Evolutionary conservation across 2,113 vertebrate species (phyloP).

Genomic region (Catharus minimus): DNA sequence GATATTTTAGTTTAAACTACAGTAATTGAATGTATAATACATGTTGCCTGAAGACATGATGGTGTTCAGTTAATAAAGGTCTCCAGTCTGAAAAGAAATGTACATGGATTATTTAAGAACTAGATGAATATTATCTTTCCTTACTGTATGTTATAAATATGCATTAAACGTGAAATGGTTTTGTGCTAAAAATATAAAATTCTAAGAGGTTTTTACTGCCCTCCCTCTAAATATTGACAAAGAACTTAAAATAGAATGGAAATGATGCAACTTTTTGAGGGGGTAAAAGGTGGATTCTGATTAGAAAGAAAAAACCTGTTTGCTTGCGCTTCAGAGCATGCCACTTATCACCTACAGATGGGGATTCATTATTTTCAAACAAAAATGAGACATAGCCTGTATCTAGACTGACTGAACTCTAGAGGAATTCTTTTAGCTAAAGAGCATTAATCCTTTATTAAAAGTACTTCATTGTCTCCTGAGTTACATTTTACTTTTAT

Average conservation of each 20-base stretch:
- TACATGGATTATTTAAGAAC: slow-evolving; percentile 59
- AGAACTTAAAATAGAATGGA: not conserved
- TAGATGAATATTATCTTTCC: not conserved
- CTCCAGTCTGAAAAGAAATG: slow-evolving; percentile 13
- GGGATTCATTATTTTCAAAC: not conserved
- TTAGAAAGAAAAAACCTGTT: fast-evolving
- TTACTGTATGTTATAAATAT: not conserved
- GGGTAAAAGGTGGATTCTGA: not conserved
- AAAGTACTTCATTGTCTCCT: not conserved
- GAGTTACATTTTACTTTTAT: not conserved
- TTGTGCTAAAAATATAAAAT: not conserved
- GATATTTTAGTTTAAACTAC: slow-evolving; percentile 46
- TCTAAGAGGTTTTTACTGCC: not conserved
- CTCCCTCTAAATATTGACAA: not conserved
- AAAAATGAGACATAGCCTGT: not conserved
- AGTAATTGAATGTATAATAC: slow-evolving; percentile 50
- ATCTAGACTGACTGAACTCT: not conserved
- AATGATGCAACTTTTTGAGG: fast-evolving
- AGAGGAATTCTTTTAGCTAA: not conserved
- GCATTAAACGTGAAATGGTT: not conserved
- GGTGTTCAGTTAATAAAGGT: slow-evolving; percentile 35
- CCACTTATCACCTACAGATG: not conserved
- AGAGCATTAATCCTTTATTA: not conserved
- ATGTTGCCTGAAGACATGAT: slow-evolving; percentile 49
- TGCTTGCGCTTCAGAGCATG: not conserved